Evolutionary conservation across 1,140 invertebrate species (phyloP).

Genomic region (Thaumetopoea pityocampa): DNA sequence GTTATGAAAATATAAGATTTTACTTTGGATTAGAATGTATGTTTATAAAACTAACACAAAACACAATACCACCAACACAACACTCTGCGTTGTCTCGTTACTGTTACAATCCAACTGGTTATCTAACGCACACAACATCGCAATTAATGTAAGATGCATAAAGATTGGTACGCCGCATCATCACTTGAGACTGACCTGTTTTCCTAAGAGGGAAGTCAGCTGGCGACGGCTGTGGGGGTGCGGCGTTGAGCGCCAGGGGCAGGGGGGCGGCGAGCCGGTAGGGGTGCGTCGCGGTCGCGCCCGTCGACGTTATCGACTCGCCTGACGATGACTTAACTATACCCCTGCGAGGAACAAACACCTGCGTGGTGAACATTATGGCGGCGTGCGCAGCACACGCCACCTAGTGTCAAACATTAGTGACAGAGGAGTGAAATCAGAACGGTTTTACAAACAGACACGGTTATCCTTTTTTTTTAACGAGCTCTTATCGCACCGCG

Average conservation of each 20-base stretch:
- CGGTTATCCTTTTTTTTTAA: too few species aligned
- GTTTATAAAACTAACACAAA: too few species aligned
- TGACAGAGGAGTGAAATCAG: too few species aligned
- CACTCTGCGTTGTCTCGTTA: too few species aligned
- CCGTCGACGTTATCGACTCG: slow-evolving; percentile 77
- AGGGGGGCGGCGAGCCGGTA: slow-evolving; percentile 79
- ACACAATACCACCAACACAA: too few species aligned
- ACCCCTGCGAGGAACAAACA: slow-evolving; percentile 62
- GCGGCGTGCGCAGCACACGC: too few species aligned
- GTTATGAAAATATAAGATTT: too few species aligned
- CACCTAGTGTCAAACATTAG: neutral
- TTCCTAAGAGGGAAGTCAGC: slow-evolving; percentile 93
- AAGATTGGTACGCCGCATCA: neutral
- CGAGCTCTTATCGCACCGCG: too few species aligned
- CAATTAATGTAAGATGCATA: neutral
- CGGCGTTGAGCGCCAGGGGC: slow-evolving; percentile 78
- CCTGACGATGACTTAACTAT: slow-evolving; percentile 79
- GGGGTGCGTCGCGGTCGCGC: slow-evolving; percentile 79
- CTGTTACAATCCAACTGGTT: too few species aligned
- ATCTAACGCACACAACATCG: slow-evolving; percentile 7
- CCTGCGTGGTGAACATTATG: neutral
- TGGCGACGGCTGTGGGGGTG: slow-evolving; percentile 84
- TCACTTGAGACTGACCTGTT: slow-evolving; percentile 92
- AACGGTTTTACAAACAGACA: too few species aligned
- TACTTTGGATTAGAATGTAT: too few species aligned